Conservation (phyloP, 2,113 vertebrate species). For the Ameiurus melas region DNA sequence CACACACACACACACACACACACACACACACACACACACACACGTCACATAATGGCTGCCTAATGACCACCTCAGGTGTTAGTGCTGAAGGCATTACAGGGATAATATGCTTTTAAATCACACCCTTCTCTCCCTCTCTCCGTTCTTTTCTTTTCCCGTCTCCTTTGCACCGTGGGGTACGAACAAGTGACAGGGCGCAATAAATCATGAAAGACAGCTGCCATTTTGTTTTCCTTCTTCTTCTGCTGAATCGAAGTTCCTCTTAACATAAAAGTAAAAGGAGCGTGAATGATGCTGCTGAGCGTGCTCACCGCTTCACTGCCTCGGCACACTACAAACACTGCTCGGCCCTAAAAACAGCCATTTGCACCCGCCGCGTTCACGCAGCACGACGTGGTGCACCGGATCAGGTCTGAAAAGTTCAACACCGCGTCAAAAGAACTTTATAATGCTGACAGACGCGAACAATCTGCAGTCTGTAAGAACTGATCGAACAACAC, state of each 20-base stretch:
- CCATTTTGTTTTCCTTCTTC: constrained; percentile 63
- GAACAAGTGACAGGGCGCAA: background rate
- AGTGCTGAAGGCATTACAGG: constrained; percentile 59
- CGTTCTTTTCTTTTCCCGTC: constrained; percentile 40
- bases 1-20: constrained; percentile 33
- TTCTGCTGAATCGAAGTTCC: constrained; percentile 53
- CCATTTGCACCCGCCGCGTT: background rate
- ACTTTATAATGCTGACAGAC: background rate
- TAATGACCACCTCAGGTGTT: constrained; percentile 74
- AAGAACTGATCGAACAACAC: background rate
- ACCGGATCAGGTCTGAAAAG: background rate
- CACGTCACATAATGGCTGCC: constrained; percentile 54
- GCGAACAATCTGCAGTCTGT: background rate
- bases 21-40: constrained; percentile 27
- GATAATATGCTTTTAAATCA: constrained; percentile 61
- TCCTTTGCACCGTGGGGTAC: background rate
- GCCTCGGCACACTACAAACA: background rate
- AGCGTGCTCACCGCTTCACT: background rate
- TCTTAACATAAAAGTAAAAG: constrained; percentile 63
- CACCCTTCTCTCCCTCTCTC: background rate
- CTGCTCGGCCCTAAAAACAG: background rate
- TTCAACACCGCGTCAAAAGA: background rate
- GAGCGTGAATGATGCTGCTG: constrained; percentile 44
- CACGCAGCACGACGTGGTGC: background rate
- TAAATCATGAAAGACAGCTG: constrained; percentile 65